Conservation (phyloP, 2,888 invertebrate species). For the Drosophila austrosaltans region DNA sequence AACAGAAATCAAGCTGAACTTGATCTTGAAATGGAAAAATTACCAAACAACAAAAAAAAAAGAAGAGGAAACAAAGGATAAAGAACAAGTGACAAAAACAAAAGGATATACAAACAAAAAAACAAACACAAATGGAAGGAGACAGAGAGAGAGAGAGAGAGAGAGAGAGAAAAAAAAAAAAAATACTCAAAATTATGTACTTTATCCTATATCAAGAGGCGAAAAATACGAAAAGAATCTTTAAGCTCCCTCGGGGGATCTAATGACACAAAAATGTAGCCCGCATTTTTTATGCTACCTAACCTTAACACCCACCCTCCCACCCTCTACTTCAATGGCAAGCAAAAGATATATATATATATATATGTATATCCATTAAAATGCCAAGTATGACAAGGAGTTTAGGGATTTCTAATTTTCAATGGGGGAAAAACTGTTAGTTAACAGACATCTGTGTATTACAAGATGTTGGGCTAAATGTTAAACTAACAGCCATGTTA, state of each 20-base stretch:
- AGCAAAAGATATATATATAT: not conserved
- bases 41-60: not conserved
- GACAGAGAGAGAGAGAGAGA: not conserved
- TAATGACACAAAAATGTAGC: conserved; percentile 22
- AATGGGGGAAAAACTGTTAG: not conserved
- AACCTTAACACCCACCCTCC: not conserved
- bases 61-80: conserved; percentile 1
- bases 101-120: not conserved
- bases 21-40: not conserved
- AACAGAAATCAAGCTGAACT: conserved; percentile 13
- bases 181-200: conserved; percentile 1
- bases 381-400: conserved; percentile 2
- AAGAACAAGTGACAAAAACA: not conserved
- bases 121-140: not conserved
- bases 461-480: too few species aligned
- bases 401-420: not conserved
- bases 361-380: conserved; percentile 3
- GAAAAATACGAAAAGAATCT: conserved; percentile 23
- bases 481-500: too few species aligned
- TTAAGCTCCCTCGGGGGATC: conserved; percentile 43
- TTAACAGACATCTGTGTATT: not conserved
- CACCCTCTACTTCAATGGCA: too few species aligned
- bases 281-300: conserved; percentile 40
- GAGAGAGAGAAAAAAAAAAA: not conserved
- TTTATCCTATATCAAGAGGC: conserved; percentile 3